Evolutionary conservation across 1,140 invertebrate genomes (phyloP).

Genomic region (Drosophila azteca): DNA sequence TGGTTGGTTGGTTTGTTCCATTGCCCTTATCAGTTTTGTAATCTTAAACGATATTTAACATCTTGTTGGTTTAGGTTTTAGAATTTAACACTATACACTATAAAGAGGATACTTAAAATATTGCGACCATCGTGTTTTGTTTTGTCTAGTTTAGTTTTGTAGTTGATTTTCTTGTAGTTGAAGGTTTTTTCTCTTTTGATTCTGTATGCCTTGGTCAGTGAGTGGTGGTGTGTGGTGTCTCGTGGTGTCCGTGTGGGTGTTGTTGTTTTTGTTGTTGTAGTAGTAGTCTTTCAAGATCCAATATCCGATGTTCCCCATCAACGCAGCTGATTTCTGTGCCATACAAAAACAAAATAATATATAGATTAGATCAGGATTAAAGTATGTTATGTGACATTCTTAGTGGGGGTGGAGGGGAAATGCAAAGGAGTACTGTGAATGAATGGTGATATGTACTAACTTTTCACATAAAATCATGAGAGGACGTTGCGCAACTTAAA

Average conservation of each 20-base stretch:
- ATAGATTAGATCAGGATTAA: background rate
- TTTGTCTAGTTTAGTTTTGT: constrained; percentile 53
- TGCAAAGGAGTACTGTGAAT: constrained; percentile 8
- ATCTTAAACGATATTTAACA: constrained; percentile 72
- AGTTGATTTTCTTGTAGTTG: constrained; percentile 42
- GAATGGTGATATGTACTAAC: constrained; percentile 59
- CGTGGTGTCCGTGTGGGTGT: constrained; percentile 14
- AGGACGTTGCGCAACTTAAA: constrained; percentile 75
- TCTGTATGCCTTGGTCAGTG: constrained; percentile 62
- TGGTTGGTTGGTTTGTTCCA: constrained; percentile 45
- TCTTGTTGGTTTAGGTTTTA: constrained; percentile 45
- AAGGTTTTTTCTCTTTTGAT: constrained; percentile 51
- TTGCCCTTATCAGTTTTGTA: constrained; percentile 65
- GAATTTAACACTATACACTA: constrained; percentile 79
- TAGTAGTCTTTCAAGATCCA: constrained; percentile 8
- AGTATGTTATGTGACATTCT: background rate
- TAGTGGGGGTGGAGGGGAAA: constrained; percentile 5
- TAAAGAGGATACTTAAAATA: constrained; percentile 77
- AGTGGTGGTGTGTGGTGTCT: constrained; percentile 27
- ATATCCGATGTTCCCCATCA: constrained; percentile 35
- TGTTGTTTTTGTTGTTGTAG: constrained; percentile 29
- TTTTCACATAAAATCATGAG: constrained; percentile 77
- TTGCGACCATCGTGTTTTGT: constrained; percentile 76
- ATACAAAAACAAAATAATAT: background rate
- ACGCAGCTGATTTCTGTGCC: constrained; percentile 75